Evolutionary conservation across 2,888 invertebrate genomes (phyloP).

Genomic region (Synergus gifuensis): DNA sequence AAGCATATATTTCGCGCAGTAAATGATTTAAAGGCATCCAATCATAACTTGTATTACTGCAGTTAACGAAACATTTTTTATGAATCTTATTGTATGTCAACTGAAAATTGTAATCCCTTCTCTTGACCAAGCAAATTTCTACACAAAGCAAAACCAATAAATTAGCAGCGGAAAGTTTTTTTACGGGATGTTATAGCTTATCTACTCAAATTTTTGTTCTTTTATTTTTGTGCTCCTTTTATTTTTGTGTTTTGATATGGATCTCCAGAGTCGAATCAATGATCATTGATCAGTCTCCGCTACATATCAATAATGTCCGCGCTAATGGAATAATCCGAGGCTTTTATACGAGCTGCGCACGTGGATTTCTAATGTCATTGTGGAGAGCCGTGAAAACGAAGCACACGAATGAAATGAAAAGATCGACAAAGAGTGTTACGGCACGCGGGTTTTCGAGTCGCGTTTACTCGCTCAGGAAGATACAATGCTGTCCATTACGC

Average conservation of each 20-base stretch:
- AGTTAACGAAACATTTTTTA: constrained; percentile 15
- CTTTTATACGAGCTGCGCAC: constrained; percentile 45
- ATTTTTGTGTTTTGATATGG: background rate
- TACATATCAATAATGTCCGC: constrained; percentile 56
- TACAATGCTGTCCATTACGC: constrained; percentile 65
- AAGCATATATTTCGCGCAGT: constrained; percentile 44
- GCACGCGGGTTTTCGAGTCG: constrained; percentile 1
- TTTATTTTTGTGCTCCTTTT: background rate
- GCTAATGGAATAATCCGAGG: constrained; percentile 70
- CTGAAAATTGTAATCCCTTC: constrained; percentile 7
- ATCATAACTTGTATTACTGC: constrained; percentile 17
- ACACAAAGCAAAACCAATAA: too few species aligned
- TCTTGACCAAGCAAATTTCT: constrained; percentile 3
- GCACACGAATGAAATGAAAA: constrained; percentile 7
- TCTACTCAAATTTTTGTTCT: too few species aligned
- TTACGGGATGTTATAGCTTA: too few species aligned
- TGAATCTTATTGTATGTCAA: background rate
- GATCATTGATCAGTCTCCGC: background rate
- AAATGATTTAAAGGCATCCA: constrained; percentile 24
- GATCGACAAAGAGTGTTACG: constrained; percentile 19
- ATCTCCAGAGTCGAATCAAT: background rate
- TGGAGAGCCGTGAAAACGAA: constrained; percentile 8
- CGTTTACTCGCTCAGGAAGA: constrained; percentile 55
- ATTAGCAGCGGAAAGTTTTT: too few species aligned
- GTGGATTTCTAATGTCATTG: constrained; percentile 10